Evolutionary conservation across 1,140 invertebrate genomes (phyloP).

Genomic region (Oscheius sp.): DNA sequence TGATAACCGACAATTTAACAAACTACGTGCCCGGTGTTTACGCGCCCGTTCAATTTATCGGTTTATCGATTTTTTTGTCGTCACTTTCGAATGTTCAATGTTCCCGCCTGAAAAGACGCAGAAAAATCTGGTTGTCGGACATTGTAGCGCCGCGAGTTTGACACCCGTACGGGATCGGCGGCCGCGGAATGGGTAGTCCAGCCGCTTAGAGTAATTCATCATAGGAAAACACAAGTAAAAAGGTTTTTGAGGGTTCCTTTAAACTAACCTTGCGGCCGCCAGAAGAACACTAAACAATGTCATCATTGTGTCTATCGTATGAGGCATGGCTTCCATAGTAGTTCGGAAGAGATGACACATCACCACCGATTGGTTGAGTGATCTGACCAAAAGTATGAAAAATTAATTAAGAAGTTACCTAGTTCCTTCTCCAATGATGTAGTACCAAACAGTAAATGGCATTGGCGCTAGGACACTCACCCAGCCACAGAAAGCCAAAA

Average conservation of each 20-base stretch:
- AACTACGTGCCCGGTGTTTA: no score
- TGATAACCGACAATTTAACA: no score
- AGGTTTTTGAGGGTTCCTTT: background rate
- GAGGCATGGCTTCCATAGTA: constrained; percentile 55
- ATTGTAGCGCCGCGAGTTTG: no score
- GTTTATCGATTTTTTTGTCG: no score
- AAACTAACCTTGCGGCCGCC: constrained; percentile 50
- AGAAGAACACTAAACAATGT: constrained; percentile 57
- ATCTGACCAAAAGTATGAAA: constrained; percentile 28
- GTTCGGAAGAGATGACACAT: constrained; percentile 59
- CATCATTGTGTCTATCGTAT: constrained; percentile 58
- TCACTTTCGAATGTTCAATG: no score
- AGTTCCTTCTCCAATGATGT: constrained; percentile 48
- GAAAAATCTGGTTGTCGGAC: no score
- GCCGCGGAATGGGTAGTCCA: no score
- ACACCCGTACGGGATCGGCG: no score
- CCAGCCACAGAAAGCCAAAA: constrained; percentile 58
- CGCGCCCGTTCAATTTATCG: no score
- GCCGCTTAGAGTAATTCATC: no score
- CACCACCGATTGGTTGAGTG: constrained; percentile 53
- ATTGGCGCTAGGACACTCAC: constrained; percentile 53
- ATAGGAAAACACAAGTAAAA: no score
- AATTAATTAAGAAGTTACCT: constrained; percentile 22
- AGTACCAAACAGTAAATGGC: constrained; percentile 59
- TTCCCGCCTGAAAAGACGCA: no score